phyloP scores from a whole-genome alignment of 2,113 vertebrate species.

The Tichodroma muraria region DNA sequence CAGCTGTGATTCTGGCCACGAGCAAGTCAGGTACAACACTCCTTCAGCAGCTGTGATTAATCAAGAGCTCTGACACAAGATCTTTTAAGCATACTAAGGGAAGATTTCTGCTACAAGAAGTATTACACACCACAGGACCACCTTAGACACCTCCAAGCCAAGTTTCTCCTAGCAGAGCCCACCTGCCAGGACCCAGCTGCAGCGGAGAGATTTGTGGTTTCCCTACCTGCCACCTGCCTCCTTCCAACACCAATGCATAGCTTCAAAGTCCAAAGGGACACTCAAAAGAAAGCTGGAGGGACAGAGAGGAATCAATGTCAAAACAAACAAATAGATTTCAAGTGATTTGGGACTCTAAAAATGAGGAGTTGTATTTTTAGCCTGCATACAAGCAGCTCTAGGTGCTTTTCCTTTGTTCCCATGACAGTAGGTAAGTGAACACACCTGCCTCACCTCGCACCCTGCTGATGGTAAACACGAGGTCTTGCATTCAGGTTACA shows the following conservation, averaged over 20 bases:
- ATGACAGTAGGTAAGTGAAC: conserved; percentile 55
- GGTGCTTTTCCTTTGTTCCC: conserved; percentile 45
- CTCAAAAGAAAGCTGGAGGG: conserved; percentile 43
- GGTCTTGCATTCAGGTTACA: conserved; percentile 66
- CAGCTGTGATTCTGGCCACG: background rate
- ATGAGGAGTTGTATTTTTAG: conserved; percentile 61
- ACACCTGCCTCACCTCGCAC: conserved; percentile 28
- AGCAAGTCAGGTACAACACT: background rate
- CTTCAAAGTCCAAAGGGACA: conserved; percentile 45
- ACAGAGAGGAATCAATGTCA: conserved; percentile 53
- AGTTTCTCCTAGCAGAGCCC: background rate
- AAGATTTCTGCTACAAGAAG: background rate
- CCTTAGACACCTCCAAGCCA: background rate
- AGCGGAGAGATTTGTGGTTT: background rate
- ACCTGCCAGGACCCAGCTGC: background rate
- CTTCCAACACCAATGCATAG: background rate
- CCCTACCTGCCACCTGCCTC: background rate
- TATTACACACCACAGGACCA: background rate
- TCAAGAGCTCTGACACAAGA: background rate
- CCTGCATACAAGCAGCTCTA: conserved; percentile 10
- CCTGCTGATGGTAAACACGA: conserved; percentile 66
- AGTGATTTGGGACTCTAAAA: conserved; percentile 52
- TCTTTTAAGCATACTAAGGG: background rate
- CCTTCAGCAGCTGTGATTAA: background rate
- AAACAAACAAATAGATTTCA: conserved; percentile 61